Conservation (phyloP, 2,888 invertebrate species). For the Yponomeuta cagnagella region DNA sequence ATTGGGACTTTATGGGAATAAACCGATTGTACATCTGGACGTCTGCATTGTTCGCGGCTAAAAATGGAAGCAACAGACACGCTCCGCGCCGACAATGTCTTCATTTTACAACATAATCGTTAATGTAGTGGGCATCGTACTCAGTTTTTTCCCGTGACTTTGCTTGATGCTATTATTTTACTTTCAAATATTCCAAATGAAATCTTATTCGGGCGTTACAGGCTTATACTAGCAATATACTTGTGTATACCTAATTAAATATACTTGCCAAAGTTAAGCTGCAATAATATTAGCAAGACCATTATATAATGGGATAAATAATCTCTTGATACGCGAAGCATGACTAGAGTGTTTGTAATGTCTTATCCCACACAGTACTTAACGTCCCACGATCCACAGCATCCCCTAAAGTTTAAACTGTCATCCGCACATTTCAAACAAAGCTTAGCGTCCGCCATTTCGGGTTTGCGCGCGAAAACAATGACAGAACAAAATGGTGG, state of each 20-base stretch:
- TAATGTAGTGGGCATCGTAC: background rate
- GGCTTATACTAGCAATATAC: too few species aligned
- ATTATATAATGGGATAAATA: background rate
- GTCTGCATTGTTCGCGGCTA: constrained; percentile 5
- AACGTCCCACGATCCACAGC: background rate
- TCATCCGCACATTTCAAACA: constrained; percentile 8
- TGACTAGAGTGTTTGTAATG: background rate
- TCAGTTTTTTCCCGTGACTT: background rate
- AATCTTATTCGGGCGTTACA: too few species aligned
- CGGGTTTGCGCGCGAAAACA: constrained; percentile 17
- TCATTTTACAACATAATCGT: background rate
- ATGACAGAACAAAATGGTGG: constrained; percentile 19
- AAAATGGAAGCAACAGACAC: constrained; percentile 6
- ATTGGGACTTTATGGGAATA: background rate
- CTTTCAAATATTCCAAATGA: too few species aligned
- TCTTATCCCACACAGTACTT: background rate
- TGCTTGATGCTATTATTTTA: background rate
- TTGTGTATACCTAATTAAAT: too few species aligned
- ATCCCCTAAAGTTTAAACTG: constrained; percentile 3
- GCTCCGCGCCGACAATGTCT: background rate
- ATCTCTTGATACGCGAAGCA: background rate
- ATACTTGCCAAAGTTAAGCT: too few species aligned
- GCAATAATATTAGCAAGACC: too few species aligned
- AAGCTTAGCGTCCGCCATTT: constrained; percentile 11
- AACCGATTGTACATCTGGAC: constrained; percentile 8